These are phyloP conservation scores for Anas platyrhynchos DNA, from an alignment of 2,113 vertebrate genomes.

Conservation along the genomic window DNA sequence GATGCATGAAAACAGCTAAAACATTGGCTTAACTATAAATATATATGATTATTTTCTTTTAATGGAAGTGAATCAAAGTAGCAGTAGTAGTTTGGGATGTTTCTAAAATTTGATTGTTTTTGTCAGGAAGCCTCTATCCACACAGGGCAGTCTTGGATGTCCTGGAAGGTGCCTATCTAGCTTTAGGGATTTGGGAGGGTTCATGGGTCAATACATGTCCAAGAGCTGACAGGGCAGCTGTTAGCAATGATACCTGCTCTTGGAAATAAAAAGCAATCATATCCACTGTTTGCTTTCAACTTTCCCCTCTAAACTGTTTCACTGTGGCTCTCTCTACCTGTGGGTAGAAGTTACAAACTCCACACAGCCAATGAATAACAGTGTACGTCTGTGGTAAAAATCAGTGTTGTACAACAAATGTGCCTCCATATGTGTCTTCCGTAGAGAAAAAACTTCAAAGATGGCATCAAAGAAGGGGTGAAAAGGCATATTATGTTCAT, in stretches of 20 bases:
- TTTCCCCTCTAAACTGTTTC: accelerated
- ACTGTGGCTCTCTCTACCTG: accelerated
- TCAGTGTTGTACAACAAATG: background rate
- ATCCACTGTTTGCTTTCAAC: background rate
- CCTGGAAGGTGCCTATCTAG: background rate
- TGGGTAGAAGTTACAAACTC: background rate
- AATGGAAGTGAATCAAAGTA: background rate
- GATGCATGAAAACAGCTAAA: background rate
- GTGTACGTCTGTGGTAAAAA: background rate
- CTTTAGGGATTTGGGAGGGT: background rate
- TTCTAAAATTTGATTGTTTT: background rate
- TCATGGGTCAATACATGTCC: background rate
- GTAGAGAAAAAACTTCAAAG: background rate
- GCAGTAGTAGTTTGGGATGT: background rate
- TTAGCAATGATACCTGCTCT: background rate
- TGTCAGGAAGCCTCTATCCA: background rate
- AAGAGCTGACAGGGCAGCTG: background rate
- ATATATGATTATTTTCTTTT: background rate
- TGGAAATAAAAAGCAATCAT: background rate
- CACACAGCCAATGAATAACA: background rate
- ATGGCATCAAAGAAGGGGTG: background rate
- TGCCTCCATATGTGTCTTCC: background rate
- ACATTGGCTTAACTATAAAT: background rate
- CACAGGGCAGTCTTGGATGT: background rate
- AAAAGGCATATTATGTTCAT: background rate